These are phyloP conservation scores for Cygnus atratus DNA, from an alignment of 2,113 vertebrate species.

Conservation along the genomic window DNA sequence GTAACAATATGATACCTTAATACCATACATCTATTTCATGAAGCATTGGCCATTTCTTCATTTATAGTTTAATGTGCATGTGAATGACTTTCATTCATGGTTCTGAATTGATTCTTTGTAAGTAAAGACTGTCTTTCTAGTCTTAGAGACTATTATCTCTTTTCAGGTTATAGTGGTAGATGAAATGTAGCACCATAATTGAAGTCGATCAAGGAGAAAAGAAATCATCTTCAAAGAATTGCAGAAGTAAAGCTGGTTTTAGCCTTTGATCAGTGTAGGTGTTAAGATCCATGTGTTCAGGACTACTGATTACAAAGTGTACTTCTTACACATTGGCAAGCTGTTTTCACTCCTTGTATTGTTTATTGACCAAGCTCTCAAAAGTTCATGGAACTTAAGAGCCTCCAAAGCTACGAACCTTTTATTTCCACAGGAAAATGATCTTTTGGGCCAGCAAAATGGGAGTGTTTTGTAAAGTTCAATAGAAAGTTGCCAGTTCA, in stretches of 20 bases:
- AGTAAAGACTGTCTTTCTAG: neutral
- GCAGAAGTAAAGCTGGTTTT: neutral
- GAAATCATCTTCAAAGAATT: neutral
- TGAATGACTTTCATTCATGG: neutral
- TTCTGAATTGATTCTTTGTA: neutral
- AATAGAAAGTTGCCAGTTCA: neutral
- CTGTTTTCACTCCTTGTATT: neutral
- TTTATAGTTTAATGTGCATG: neutral
- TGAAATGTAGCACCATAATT: conserved; percentile 57
- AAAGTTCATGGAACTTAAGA: neutral
- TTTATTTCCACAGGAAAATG: neutral
- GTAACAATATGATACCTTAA: neutral
- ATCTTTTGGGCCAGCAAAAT: neutral
- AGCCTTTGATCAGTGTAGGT: neutral
- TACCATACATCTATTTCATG: neutral
- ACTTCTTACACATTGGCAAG: neutral
- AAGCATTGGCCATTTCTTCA: neutral
- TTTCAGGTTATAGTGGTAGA: conserved; percentile 30
- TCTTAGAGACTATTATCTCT: conserved; percentile 18
- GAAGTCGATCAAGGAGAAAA: conserved; percentile 65
- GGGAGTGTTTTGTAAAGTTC: neutral
- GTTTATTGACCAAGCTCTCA: neutral
- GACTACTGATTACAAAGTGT: neutral
- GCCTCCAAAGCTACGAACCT: neutral
- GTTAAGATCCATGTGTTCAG: neutral